These are phyloP conservation scores for Tapirus terrestris DNA, from an alignment of 2,113 vertebrate genomes.

Conservation along the genomic window DNA sequence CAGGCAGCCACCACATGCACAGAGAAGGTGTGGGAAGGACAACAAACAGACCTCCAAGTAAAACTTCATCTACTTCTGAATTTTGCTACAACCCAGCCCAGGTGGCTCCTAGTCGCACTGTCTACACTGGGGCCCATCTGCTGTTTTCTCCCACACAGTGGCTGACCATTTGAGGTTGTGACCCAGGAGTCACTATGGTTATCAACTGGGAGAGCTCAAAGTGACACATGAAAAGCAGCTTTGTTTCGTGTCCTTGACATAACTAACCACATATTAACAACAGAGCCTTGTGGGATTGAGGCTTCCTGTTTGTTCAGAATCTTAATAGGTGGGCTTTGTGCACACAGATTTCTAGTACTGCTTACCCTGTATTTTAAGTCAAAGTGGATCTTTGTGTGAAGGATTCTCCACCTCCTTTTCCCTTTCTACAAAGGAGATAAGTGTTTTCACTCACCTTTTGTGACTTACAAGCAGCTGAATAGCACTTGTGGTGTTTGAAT, in stretches of 20 bases:
- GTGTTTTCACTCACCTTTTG: constrained; percentile 83
- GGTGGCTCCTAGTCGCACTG: neutral
- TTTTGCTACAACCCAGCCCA: neutral
- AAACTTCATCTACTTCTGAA: neutral
- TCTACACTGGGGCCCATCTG: neutral
- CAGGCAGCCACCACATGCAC: accelerated
- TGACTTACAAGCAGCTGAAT: constrained; percentile 83
- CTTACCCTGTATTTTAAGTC: constrained; percentile 83
- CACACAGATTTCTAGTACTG: constrained; percentile 78
- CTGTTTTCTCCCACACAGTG: neutral
- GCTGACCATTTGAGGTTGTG: constrained; percentile 73
- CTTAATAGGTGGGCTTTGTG: constrained; percentile 83
- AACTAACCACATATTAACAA: constrained; percentile 78
- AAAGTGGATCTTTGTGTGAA: constrained; percentile 83
- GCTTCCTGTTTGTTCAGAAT: constrained; percentile 80
- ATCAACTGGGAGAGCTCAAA: constrained; percentile 71
- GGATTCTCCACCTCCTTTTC: constrained; percentile 75
- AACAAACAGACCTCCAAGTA: neutral
- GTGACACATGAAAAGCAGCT: constrained; percentile 79
- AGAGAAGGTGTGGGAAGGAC: neutral
- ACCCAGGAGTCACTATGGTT: constrained; percentile 52
- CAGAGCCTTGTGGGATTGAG: constrained; percentile 65
- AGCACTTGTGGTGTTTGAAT: constrained; percentile 83
- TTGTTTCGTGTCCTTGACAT: constrained; percentile 87
- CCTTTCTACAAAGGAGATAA: constrained; percentile 75